Percentiles rank a stretch among this genome's conserved stretches.
phyloP scores from a whole-genome alignment of 2,797 vertebrate species.

The Xiphophorus birchmanni region DNA sequence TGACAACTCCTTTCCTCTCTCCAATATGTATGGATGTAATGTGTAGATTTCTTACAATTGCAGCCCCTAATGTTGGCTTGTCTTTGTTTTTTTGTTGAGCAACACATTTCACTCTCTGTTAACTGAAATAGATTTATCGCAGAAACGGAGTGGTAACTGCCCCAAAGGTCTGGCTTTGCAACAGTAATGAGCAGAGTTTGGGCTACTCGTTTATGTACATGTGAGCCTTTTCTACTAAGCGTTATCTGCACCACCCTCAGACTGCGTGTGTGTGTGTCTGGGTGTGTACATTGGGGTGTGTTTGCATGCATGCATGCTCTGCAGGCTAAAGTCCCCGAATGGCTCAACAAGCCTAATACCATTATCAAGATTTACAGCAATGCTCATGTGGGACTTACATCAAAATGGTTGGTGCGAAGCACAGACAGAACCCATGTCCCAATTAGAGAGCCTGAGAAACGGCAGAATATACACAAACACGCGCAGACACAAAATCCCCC shows the following conservation, averaged over 20 bases:
- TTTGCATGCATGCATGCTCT: conserved; percentile 22
- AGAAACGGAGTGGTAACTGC: conserved; percentile 50
- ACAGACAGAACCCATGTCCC: conserved; percentile 71
- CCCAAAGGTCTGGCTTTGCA: conserved; percentile 42
- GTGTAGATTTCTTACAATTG: conserved; percentile 41
- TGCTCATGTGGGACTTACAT: conserved; percentile 74
- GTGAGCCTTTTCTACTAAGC: conserved; percentile 45
- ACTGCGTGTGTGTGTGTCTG: conserved; percentile 10
- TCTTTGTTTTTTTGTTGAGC: conserved; percentile 23
- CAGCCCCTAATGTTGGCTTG: conserved; percentile 43
- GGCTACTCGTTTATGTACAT: conserved; percentile 19
- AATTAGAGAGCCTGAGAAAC: conserved; percentile 74
- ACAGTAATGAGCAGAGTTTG: conserved; percentile 48
- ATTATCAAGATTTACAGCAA: conserved; percentile 81
- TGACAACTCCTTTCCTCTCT: conserved; percentile 4
- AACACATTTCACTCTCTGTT: conserved; percentile 15
- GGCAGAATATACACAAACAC: conserved; percentile 27
- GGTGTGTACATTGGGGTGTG: conserved; percentile 21
- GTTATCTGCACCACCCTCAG: conserved; percentile 17
- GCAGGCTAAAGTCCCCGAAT: conserved; percentile 58
- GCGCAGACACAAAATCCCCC: conserved; percentile 44
- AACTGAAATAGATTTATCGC: conserved; percentile 40
- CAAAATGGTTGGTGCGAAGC: conserved; percentile 71
- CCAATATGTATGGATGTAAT: conserved; percentile 25
- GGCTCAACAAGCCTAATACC: conserved; percentile 70